phyloP scores from a whole-genome alignment of 2,113 vertebrate species.

The Sander lucioperca region DNA sequence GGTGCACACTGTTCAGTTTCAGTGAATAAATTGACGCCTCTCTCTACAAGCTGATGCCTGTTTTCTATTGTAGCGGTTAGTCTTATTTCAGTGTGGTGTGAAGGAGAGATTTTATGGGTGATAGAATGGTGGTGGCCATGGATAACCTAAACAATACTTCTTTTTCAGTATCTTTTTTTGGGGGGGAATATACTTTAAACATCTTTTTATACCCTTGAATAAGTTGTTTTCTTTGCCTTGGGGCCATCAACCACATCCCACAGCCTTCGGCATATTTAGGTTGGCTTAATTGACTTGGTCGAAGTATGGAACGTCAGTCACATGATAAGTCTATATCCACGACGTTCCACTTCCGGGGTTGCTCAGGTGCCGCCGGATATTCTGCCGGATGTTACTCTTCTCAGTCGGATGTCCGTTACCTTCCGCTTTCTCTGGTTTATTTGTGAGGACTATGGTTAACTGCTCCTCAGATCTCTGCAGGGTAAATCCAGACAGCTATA shows the following conservation, averaged over 20 bases:
- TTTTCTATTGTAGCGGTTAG: not conserved
- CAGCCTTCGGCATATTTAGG: not conserved
- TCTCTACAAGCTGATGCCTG: constrained; percentile 4
- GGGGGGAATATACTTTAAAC: not conserved
- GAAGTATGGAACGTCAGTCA: no score
- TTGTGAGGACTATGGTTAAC: no score
- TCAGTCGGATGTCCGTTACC: no score
- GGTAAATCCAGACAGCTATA: no score
- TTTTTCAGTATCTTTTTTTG: not conserved
- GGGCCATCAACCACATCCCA: not conserved
- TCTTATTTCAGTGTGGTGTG: not conserved
- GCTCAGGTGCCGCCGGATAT: no score
- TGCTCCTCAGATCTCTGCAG: no score
- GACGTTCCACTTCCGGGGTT: no score
- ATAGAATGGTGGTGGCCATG: not conserved
- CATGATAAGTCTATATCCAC: no score
- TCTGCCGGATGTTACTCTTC: no score
- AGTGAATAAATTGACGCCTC: constrained; percentile 67
- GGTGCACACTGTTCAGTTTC: constrained; percentile 43
- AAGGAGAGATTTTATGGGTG: not conserved
- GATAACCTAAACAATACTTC: not conserved
- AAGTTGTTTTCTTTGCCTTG: not conserved
- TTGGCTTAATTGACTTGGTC: not conserved
- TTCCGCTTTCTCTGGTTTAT: no score
- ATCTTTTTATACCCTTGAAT: not conserved